These are phyloP conservation scores for Parotia lawesii DNA, from an alignment of 2,113 vertebrate genomes.

Conservation along the genomic window DNA sequence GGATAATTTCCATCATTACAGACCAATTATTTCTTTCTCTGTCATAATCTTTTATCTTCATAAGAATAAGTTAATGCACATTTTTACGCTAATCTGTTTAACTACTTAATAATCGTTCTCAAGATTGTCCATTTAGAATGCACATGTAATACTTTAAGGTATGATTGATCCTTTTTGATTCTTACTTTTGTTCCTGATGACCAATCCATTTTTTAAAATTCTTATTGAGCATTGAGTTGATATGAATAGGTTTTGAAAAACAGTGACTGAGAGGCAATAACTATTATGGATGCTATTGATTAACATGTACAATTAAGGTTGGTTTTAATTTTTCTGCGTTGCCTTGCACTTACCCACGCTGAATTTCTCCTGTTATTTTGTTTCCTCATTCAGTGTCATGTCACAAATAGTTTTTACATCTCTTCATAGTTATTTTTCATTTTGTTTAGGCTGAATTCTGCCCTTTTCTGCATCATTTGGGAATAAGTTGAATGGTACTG, in stretches of 20 bases:
- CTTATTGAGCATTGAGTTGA: not conserved
- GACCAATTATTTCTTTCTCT: not conserved
- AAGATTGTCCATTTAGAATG: not conserved
- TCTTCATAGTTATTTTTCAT: not conserved
- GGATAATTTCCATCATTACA: not conserved
- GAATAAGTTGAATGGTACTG: not conserved
- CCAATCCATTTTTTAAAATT: not conserved
- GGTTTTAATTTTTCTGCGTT: not conserved
- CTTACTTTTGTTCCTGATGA: not conserved
- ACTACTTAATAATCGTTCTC: not conserved
- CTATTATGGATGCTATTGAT: not conserved
- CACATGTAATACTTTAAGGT: not conserved
- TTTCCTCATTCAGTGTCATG: not conserved
- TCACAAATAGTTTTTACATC: not conserved
- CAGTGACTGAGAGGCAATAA: not conserved
- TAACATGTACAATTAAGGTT: not conserved
- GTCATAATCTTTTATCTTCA: not conserved
- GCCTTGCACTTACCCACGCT: not conserved
- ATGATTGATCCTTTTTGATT: not conserved
- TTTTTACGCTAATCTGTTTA: not conserved
- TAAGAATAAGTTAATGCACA: not conserved
- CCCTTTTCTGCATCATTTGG: not conserved
- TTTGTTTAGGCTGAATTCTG: not conserved
- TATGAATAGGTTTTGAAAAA: not conserved
- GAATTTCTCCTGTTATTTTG: not conserved